A percentile compares a stretch with the other conserved stretches of the same genome.
Evolutionary conservation across 2,113 vertebrate genomes (phyloP).

Genomic region (Xenopus laevis): DNA sequence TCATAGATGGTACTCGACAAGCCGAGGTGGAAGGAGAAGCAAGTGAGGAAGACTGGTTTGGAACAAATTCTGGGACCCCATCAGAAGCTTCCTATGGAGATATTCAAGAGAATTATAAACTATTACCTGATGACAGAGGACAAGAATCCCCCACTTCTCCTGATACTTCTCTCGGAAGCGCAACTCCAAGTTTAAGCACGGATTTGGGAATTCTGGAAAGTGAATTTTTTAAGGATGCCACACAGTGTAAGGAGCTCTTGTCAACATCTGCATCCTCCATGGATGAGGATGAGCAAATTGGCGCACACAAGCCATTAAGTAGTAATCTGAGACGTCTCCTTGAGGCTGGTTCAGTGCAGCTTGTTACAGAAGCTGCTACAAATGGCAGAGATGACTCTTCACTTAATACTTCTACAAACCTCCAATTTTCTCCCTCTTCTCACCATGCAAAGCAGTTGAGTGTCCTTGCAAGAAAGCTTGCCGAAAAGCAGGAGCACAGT

Average conservation of each 20-base stretch:
- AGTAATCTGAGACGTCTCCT: constrained; percentile 91
- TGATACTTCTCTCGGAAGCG: constrained; percentile 86
- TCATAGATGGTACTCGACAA: constrained; percentile 85
- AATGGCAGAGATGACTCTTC: constrained; percentile 78
- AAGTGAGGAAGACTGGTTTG: constrained; percentile 93
- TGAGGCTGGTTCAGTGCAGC: constrained; percentile 89
- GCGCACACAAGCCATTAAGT: constrained; percentile 86
- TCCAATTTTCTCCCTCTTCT: constrained; percentile 84
- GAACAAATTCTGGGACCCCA: constrained; percentile 89
- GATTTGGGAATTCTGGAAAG: constrained; percentile 80
- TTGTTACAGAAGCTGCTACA: constrained; percentile 71
- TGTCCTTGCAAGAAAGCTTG: constrained; percentile 90
- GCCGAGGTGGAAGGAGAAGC: constrained; percentile 81
- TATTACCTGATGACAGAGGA: constrained; percentile 74
- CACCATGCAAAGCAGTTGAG: constrained; percentile 95
- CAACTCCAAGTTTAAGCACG: constrained; percentile 85
- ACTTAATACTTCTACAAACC: constrained; percentile 67
- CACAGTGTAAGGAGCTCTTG: constrained; percentile 80
- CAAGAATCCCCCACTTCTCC: constrained; percentile 82
- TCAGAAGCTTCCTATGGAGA: constrained; percentile 93
- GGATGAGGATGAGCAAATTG: constrained; percentile 80
- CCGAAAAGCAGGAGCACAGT: constrained; percentile 78
- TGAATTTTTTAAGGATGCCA: constrained; percentile 67
- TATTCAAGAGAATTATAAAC: constrained; percentile 86
- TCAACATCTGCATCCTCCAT: constrained; percentile 85